A percentile compares a stretch with the other conserved stretches of the same genome.
Evolutionary conservation across 2,888 invertebrate species (phyloP).

Genomic region (Scotopteryx bipunctaria): DNA sequence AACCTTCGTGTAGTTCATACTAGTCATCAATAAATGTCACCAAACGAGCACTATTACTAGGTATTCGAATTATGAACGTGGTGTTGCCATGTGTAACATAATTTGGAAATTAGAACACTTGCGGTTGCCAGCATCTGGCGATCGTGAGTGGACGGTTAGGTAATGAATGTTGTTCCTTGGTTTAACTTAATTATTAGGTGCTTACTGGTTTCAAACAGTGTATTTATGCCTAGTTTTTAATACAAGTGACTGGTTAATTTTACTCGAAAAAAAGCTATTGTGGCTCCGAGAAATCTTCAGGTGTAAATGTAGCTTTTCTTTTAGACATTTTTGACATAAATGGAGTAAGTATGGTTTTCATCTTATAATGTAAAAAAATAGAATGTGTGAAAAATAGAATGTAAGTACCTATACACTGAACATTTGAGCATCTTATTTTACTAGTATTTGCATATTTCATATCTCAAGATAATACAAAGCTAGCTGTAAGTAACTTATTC

Average conservation of each 20-base stretch:
- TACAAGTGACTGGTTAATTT: too few relatives aligned
- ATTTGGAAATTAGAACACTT: conserved; percentile 45
- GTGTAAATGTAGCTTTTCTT: too few relatives aligned
- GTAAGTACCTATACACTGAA: background rate
- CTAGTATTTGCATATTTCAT: too few relatives aligned
- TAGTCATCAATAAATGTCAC: conserved; percentile 9
- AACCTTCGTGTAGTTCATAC: too few relatives aligned
- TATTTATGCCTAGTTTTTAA: background rate
- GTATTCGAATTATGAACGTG: conserved; percentile 12
- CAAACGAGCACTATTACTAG: background rate
- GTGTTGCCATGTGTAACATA: conserved; percentile 34
- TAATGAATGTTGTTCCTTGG: conserved; percentile 44
- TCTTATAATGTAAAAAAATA: too few relatives aligned
- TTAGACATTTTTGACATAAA: too few relatives aligned
- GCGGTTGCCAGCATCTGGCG: conserved; percentile 39
- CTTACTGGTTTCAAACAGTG: background rate
- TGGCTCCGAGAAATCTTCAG: background rate
- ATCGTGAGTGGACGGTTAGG: conserved; percentile 24
- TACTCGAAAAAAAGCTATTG: too few relatives aligned
- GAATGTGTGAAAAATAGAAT: too few relatives aligned
- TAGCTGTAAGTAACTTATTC: background rate
- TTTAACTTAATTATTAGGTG: conserved; percentile 41
- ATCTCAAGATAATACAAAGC: too few relatives aligned
- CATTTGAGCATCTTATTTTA: background rate
- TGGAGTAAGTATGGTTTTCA: too few relatives aligned